Conservation (phyloP, 2,888 invertebrate species). For the Diachrysia chrysitis region DNA sequence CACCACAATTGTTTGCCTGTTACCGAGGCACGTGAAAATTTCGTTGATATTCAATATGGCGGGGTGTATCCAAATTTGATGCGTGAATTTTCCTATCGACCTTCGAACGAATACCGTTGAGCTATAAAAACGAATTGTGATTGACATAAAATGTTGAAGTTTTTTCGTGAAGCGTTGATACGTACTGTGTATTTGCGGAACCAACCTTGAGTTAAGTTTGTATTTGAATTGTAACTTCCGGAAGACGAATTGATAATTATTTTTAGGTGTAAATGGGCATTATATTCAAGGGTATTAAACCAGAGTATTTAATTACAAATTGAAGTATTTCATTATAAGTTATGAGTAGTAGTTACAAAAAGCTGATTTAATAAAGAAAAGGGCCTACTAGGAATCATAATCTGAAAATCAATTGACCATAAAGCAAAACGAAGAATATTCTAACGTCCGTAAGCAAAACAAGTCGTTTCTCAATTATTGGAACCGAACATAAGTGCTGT, state of each 20-base stretch:
- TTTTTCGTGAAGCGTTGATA: not conserved
- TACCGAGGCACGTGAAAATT: constrained; percentile 39
- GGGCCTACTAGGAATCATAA: no score
- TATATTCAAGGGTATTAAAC: no score
- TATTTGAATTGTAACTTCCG: not conserved
- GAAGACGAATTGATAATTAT: not conserved
- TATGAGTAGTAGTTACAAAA: no score
- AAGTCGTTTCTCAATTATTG: no score
- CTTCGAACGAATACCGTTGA: constrained; percentile 11
- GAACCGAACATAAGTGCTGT: no score
- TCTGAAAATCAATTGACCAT: no score
- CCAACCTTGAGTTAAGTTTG: not conserved
- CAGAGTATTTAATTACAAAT: no score
- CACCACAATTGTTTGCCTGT: constrained; percentile 43
- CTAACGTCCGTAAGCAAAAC: no score
- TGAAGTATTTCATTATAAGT: no score
- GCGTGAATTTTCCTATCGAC: constrained; percentile 38
- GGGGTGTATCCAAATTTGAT: constrained; percentile 43
- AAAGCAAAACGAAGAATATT: no score
- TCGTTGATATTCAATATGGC: constrained; percentile 54
- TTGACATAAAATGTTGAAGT: constrained; percentile 12
- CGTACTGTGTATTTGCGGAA: not conserved
- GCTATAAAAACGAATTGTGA: constrained; percentile 32
- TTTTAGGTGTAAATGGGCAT: not conserved
- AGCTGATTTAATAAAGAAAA: no score